phyloP scores from a whole-genome alignment of 2,113 vertebrate genomes.

The Notothenia rossii region DNA sequence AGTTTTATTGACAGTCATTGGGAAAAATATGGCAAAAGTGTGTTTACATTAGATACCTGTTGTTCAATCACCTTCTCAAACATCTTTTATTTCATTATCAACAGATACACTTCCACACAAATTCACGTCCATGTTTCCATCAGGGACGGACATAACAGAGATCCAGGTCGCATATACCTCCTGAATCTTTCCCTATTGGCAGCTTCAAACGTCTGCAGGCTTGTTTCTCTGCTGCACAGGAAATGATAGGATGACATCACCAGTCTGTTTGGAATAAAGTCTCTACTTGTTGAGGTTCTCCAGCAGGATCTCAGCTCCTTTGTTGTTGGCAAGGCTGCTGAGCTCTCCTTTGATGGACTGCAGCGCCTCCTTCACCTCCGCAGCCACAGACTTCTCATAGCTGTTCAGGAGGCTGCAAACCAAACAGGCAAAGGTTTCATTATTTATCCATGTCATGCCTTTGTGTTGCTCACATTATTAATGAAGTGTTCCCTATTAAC shows the following conservation, averaged over 20 bases:
- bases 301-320: conserved; percentile 89
- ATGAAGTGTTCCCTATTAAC: background rate
- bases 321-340: conserved; percentile 80
- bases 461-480: no score
- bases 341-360: conserved; percentile 85
- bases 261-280: background rate
- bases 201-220: no score
- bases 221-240: background rate
- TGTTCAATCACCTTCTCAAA: background rate
- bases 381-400: conserved; percentile 82
- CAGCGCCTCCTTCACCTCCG: conserved; percentile 86
- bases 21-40: background rate
- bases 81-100: background rate
- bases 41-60: no score
- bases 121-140: background rate
- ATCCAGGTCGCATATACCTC: background rate
- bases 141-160: background rate
- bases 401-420: conserved; percentile 90
- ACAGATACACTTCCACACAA: background rate
- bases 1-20: background rate
- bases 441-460: no score
- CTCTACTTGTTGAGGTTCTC: conserved; percentile 87
- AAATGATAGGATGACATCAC: background rate
- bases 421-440: background rate
- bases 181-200: background rate